Evolutionary conservation across 2,797 vertebrate genomes (phyloP), one percentile per base, ranked within the genome.

Genomic region (Xiphophorus birchmanni): DNA sequence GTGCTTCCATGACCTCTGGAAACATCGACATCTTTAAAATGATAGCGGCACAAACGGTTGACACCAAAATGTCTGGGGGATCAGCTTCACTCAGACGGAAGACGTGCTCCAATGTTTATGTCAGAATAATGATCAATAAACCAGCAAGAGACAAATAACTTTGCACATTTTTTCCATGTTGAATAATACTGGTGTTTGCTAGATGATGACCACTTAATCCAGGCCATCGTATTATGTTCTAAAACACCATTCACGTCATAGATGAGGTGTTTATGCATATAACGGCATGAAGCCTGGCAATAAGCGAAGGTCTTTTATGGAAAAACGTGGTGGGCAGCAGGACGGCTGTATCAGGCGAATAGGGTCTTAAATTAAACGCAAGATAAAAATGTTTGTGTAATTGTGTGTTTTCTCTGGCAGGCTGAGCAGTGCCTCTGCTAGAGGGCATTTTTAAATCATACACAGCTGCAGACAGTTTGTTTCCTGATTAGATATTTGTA

Each of bases 291-390:
- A 84, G 44, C 12, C 45, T 73, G 74, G 71, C 42, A 50, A 7
- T 9, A 6, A 44, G 13, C 8, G 6, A 40, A 48, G 9, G 0
- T 50, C 17, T 86, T 73, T 73, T 12, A 83, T 76, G 83, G 80
- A 86, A 83, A 79, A 73, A 77, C 3, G 0, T 65, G n/a, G 82
- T 32, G 58, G 80, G 78, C 87, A 78, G 73, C 71, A 54, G 5
- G 23, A 73, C 71, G 3, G 29, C 69, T 76, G 73, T 80, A 73
- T 82, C 73, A 84, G 89, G 82, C 78, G 77, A 76, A 23, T 63
- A 67, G 3, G n/a, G 35, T 12, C 67, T 82, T 73, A 69, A 79
- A 81, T 84, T 44, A 83, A 84, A 58, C 54, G 73, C 73, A 82
- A 71, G 44, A 52, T 17, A 32, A 15, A 86, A 80, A 52, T 47